These are phyloP conservation scores for Micropoecilia bifurca DNA, from an alignment of 2,797 vertebrate genomes.

Conservation along the genomic window DNA sequence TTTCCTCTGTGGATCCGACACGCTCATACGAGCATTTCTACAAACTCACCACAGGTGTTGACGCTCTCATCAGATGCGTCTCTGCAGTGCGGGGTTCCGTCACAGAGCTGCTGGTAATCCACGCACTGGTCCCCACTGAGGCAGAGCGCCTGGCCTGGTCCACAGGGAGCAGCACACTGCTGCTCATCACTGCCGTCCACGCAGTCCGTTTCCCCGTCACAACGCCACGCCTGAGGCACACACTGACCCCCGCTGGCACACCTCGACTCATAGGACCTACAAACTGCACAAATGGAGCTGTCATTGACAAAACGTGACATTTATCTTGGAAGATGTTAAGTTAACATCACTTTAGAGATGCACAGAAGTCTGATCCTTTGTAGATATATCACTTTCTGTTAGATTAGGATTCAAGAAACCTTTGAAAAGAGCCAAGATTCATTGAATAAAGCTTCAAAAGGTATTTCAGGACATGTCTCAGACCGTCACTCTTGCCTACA, in stretches of 20 bases:
- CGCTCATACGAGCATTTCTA: not conserved
- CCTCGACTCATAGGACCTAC: slow-evolving; percentile 82
- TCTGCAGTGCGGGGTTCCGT: slow-evolving; percentile 84
- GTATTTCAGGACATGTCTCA: not conserved
- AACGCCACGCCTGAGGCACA: slow-evolving; percentile 86
- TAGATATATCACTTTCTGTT: not conserved
- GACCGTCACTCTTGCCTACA: not conserved
- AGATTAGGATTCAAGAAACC: not conserved
- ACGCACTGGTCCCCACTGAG: slow-evolving; percentile 80
- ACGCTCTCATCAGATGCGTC: slow-evolving; percentile 87
- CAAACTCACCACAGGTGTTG: slow-evolving; percentile 83
- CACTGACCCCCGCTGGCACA: slow-evolving; percentile 84
- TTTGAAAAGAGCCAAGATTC: not conserved
- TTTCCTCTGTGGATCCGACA: not conserved
- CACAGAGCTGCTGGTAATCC: slow-evolving; percentile 83
- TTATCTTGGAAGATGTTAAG: not conserved
- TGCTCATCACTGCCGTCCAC: slow-evolving; percentile 85
- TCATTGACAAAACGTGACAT: not conserved
- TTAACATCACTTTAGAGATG: not conserved
- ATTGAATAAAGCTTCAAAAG: not conserved
- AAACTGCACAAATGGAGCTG: slow-evolving; percentile 50
- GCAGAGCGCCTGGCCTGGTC: slow-evolving; percentile 75
- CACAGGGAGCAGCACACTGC: slow-evolving; percentile 78
- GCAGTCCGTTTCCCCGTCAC: slow-evolving; percentile 89
- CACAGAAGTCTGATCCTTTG: not conserved